Base-by-base conservation (phyloP, 2,888 invertebrate species). In the Brachyptera risi region DNA sequence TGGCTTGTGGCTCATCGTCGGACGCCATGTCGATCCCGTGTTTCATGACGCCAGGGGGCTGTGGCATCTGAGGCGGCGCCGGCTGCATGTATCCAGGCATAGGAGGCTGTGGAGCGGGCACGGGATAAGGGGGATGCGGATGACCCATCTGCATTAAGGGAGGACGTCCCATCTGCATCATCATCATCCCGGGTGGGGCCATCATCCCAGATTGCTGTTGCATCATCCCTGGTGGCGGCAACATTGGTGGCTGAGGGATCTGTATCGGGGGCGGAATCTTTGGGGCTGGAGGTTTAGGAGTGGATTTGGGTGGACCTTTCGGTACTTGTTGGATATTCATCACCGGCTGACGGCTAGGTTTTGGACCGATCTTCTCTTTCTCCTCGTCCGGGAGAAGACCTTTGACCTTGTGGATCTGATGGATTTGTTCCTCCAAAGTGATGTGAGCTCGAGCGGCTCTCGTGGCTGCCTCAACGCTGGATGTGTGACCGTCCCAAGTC, bases 401-500 rank as follows among this genome's bases (percentile, higher is more conserved):
- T 75, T 96, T 96, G 1, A 92, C 91, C 78, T 95, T 95, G 75
- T 97, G 96, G 69, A 97, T 97, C 78, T 96, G 95, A 75, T 94
- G 94, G 68, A 97, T 97, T 78, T 96, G 96, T 70, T 97, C 96
- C 73, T 96, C 96, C 27, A 97, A 82, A 1, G 96, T 95, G 71
- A 97, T 95, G 73, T 96, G 95, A 0, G 96, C 96, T 38, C 96
- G 79, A 0, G 96, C 96, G 5, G 96, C 95, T 56, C 96, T 79
- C 0, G 96, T 93, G 3, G 96, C 95, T 1, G 96, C 94, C 76
- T 97, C 97, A 68, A 97, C 95, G 69, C 95, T 95, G 17, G 93
- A 93, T 0, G 96, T 95, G 76, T 98, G 96, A 0, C 98, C 98
- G 77, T 98, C 98, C 98, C 98, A 98, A 56, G 96, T 96, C 62